A percentile compares a stretch with the other conserved stretches of the same genome.
These are phyloP conservation scores for Capromys pilorides DNA, from an alignment of 2,797 vertebrate species.

Conservation along the genomic window DNA sequence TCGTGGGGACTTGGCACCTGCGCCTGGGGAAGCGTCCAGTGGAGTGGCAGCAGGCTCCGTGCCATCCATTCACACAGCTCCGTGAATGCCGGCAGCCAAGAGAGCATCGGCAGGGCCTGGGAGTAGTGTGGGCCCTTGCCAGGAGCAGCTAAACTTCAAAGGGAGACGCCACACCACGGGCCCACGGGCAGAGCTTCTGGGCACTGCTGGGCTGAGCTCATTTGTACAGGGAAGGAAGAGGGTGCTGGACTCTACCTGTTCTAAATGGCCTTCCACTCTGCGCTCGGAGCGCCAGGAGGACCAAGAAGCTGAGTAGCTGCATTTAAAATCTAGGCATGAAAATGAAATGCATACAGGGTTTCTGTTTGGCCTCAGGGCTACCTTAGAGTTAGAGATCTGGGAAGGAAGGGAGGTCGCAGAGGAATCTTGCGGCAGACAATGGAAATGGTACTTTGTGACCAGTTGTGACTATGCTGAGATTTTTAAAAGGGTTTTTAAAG, in stretches of 20 bases:
- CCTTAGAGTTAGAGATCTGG: background rate
- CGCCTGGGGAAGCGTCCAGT: conserved; percentile 67
- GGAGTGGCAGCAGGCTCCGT: conserved; percentile 77
- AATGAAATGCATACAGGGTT: conserved; percentile 25
- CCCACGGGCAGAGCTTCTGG: conserved; percentile 60
- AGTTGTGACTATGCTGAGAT: background rate
- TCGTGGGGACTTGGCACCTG: conserved; percentile 77
- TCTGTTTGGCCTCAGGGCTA: conserved; percentile 8
- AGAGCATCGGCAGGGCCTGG: conserved; percentile 84
- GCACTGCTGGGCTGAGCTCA: conserved; percentile 17
- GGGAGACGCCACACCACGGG: conserved; percentile 68
- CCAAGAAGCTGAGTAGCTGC: background rate
- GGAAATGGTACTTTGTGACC: background rate
- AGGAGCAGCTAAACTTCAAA: conserved; percentile 80
- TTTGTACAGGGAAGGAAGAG: conserved; percentile 55
- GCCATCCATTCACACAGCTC: conserved; percentile 83
- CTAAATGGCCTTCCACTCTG: conserved; percentile 20
- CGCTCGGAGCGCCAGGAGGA: conserved; percentile 14
- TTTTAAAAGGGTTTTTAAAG: background rate
- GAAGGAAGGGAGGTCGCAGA: background rate
- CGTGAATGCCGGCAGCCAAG: conserved; percentile 80
- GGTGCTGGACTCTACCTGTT: conserved; percentile 21
- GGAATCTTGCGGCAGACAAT: conserved; percentile 17
- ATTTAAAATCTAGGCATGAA: conserved; percentile 28
- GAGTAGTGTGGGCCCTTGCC: conserved; percentile 74